Conservation (phyloP, 53 echinoderm and acorn worm genomes). For the Zoroaster sp. region DNA sequence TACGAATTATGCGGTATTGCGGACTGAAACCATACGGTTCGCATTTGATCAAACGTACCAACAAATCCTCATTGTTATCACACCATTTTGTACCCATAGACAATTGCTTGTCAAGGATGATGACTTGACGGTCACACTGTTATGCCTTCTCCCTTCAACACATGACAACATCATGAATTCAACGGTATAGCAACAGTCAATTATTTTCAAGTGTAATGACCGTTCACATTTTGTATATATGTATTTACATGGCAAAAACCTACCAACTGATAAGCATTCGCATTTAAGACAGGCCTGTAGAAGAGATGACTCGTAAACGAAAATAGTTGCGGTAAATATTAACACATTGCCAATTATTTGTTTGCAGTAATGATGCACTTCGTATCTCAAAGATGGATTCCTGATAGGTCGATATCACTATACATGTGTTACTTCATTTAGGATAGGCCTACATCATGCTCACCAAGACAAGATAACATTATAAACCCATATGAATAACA, state of each 20-base stretch:
- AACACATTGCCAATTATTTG: too few relatives aligned
- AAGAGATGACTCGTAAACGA: neutral
- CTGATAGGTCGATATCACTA: neutral
- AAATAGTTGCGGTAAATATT: neutral
- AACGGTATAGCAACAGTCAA: conserved; percentile 2
- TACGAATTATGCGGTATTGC: neutral
- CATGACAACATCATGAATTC: neutral
- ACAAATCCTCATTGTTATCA: neutral
- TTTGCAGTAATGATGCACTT: neutral
- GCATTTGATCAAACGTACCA: neutral
- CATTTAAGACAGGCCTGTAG: neutral
- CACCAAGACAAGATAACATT: neutral
- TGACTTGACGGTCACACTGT: neutral
- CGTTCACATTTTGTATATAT: neutral
- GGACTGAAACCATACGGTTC: neutral
- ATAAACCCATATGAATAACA: too few relatives aligned
- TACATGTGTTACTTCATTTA: neutral
- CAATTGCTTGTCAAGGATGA: neutral
- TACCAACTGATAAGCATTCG: neutral
- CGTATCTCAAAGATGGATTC: neutral
- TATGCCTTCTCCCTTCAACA: neutral
- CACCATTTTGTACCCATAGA: neutral
- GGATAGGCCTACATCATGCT: neutral
- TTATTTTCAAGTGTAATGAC: neutral
- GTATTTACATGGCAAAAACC: too few relatives aligned